Percentiles rank a stretch among this genome's conserved stretches.
phyloP scores from a whole-genome alignment of 2,888 invertebrate species.

The Brachyopa scutellaris region DNA sequence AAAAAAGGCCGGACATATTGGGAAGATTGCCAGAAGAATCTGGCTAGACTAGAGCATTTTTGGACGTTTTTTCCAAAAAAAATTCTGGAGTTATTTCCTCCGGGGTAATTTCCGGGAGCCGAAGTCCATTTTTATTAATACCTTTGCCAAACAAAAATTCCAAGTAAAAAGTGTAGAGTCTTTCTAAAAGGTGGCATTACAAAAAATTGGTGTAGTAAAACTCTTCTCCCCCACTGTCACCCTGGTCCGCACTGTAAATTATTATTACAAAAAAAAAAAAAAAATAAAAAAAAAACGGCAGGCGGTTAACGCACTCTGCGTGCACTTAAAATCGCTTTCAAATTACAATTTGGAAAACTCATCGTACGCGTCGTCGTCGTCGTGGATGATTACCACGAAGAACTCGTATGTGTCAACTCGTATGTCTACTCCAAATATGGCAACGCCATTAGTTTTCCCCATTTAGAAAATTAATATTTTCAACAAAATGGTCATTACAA shows the following conservation, averaged over 20 bases:
- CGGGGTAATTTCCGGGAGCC: too few relatives aligned
- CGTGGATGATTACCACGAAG: slow-evolving; percentile 5
- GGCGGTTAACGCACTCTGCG: slow-evolving; percentile 61
- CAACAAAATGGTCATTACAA: slow-evolving; percentile 44
- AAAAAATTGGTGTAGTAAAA: slow-evolving; percentile 15
- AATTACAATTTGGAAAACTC: slow-evolving; percentile 57
- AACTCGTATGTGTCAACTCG: slow-evolving; percentile 13
- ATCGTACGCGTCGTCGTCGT: not conserved
- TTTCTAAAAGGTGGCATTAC: too few relatives aligned
- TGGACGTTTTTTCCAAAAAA: too few relatives aligned
- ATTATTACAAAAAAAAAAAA: not conserved
- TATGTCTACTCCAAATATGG: slow-evolving; percentile 54
- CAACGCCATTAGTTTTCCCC: slow-evolving; percentile 40
- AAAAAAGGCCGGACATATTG: too few relatives aligned
- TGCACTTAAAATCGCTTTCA: slow-evolving; percentile 52
- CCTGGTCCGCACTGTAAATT: not conserved
- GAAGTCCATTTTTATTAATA: too few relatives aligned
- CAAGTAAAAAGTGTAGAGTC: too few relatives aligned
- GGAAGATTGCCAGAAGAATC: too few relatives aligned
- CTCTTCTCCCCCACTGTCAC: slow-evolving; percentile 26
- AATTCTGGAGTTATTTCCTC: too few relatives aligned
- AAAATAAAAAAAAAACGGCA: not conserved
- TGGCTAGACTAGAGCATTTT: too few relatives aligned
- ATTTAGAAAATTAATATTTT: slow-evolving; percentile 63
- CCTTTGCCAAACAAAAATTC: too few relatives aligned